Base-by-base conservation (phyloP, 2,797 vertebrate species). In the Cyprinodon diabolis region DNA sequence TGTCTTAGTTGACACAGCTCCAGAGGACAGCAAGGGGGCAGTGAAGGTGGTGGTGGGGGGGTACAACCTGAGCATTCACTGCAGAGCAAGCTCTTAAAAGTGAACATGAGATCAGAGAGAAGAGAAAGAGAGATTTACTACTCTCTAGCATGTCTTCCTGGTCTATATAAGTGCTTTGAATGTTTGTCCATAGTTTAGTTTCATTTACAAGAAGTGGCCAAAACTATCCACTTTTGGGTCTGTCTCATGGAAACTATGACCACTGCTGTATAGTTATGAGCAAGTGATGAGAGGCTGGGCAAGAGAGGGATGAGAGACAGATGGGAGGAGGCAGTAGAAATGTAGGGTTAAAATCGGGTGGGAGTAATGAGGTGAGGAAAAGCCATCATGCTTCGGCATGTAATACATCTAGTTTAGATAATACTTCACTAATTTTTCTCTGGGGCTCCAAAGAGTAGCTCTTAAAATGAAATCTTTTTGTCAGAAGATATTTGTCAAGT, bases 1-100 rank as follows among this genome's bases (percentile, higher is more conserved):
- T 89, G 93, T 91, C 92, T 87, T 76, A 76, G 10, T 87, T 92
- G 93, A 93, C 93, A 90, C 72, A 0, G 45, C 91, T 95, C 94
- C 95, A 95, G 85, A 91, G 83, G 91, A 93, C 89, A 87, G 87
- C 84, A 70, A 82, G 84, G 89, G 90, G 86, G 81, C 86, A 90
- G 79, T 78, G 86, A 90, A 86, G 87, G 83, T 86, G 86, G 81
- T 84, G 82, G 71, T 25, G 55, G 76, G 82, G 74, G 40, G 82
- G 72, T 84, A 83, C 71, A 87, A 79, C 85, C 72, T 74, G 70
- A 76, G 68, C 79, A 81, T 71, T 80, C 78, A 87, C 69, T 63
- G 75, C 76, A 62, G 63, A 49, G n/a, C 71, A 77, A 57, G 68
- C 69, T 58, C 68, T 76, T 65, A 23, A 71, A 71, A 80, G 69